A percentile compares a stretch with the other conserved stretches of the same genome.
These are phyloP conservation scores for Gastracanthus pulcherrimus DNA, from an alignment of 2,888 invertebrate genomes.

Conservation along the genomic window DNA sequence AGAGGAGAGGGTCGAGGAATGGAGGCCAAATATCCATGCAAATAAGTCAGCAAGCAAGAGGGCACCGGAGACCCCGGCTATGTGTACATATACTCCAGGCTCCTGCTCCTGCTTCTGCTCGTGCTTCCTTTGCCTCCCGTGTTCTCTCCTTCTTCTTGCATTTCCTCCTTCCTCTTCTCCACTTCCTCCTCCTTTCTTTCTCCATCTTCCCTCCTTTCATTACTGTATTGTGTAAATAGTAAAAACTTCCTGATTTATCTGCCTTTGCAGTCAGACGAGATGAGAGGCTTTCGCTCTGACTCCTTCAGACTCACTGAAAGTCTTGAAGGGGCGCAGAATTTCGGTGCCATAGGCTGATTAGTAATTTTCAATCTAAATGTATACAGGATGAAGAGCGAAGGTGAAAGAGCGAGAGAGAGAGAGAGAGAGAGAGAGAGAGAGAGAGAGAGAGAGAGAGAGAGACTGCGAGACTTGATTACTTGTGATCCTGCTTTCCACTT, in stretches of 20 bases:
- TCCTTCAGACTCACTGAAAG: neutral
- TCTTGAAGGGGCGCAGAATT: constrained; percentile 10
- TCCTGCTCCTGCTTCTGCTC: neutral
- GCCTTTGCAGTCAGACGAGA: neutral
- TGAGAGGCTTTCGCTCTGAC: neutral
- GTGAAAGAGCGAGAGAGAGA: neutral
- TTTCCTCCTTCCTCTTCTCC: neutral
- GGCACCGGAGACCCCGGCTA: too few species aligned
- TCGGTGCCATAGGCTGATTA: constrained; percentile 24
- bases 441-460: neutral
- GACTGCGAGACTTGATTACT: constrained; percentile 21
- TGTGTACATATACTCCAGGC: too few species aligned
- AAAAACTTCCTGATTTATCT: constrained; percentile 43
- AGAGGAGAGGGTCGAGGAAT: neutral
- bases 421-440: neutral
- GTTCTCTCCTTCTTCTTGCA: neutral
- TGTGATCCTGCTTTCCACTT: neutral
- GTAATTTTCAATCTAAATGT: constrained; percentile 49
- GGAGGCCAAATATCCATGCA: constrained; percentile 49
- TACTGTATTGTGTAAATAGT: constrained; percentile 31
- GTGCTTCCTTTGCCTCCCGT: neutral
- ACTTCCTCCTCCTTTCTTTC: neutral
- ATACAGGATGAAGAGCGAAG: constrained; percentile 13
- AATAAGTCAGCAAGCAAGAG: constrained; percentile 30
- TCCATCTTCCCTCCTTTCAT: neutral